Evolutionary conservation across 2,888 invertebrate genomes (phyloP), one percentile per base, ranked within the genome.

Genomic region (Smittia aterrima): DNA sequence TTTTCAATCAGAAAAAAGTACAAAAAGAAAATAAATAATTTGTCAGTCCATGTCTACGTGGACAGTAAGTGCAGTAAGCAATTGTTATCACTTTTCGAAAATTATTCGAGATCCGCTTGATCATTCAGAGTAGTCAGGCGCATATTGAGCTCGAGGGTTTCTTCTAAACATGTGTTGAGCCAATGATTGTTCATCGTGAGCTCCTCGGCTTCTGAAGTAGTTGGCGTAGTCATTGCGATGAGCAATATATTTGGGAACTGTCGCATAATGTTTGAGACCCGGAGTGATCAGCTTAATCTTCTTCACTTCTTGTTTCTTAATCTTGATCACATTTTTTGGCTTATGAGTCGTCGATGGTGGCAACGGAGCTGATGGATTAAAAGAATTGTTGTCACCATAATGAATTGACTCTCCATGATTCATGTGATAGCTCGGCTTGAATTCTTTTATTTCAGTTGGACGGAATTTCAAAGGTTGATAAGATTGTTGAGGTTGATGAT

Each of bases 201-300:
- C 13, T 6, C 11, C 32, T 7, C 24, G 38, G 9, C 38, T 67
- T 20, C 27, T 70, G n/a, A 32, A 70, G 54, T 62, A 73, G 40
- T 40, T 73, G 1, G 16, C 4, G 62, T 73, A 62, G 40, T 73
- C 38, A 20, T 54, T 70, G 24, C 70, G n/a, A 1, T 16, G 13
- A 25, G 24, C 16, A 24, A 27, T 32, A 11, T 41, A 2, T 47
- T 68, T 76, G 0, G 77, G 78, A 27, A 75, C 54, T 0, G 81
- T 79, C 1, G 83, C 79, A 77, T 80, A 86, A 78, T 85, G 82
- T 75, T 83, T 84, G 22, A 86, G 79, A 1, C 85, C 86, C 0
- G 85, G 85, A 13, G 85, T 85, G 4, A 41, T 22, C 1, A 70
- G 79, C 77, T 81, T 78, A 74, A 82, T 76, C 76, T 77, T 79